Evolutionary conservation across 2,113 vertebrate genomes (phyloP), one percentile per base, ranked within the genome.

Genomic region (Odocoileus hemionus): DNA sequence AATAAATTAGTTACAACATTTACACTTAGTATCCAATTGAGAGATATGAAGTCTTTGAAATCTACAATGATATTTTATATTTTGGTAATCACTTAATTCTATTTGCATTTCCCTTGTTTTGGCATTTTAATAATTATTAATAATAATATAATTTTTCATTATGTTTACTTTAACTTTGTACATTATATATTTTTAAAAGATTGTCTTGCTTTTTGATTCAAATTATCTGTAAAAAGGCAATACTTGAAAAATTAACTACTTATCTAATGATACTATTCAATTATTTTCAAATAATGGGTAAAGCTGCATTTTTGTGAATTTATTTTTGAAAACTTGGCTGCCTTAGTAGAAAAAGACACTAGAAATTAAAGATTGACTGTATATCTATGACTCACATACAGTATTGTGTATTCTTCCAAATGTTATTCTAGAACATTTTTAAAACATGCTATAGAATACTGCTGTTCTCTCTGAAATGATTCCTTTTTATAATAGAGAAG

Each of bases 21-120:
- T 89, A 91, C 47, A 92, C 61, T 97, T 91, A 92, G 21, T 96
- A 93, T 95, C 19, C 76, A 96, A 97, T 45, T 84, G 96, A 98
- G 36, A 98, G 96, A 95, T 97, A 92, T 26, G 93, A 43, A 95
- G 86, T 25, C 61, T 96, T 89, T 96, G 94, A 98, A 97, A 90
- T 79, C 96, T 98, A 97, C 89, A 98, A 94, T 97, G 94, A 50
- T 96, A 95, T 52, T 97, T 95, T 98, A 95, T 47, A 96, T 80
- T 98, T 98, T 98, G 64, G 36, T 79, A 54, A 94, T 91, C 95
- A 67, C 64, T 91, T 96, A 93, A 95, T 88, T 96, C 39, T 91
- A 57, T 74, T 88, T 97, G 25, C n/a, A 89, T 89, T 95, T 87
- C 50, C 52, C 36, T 96, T 80, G 58, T 19, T 54, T 87, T 92